Evolutionary conservation across 2,113 vertebrate genomes (phyloP).

Genomic region (Laterallus jamaicensis): DNA sequence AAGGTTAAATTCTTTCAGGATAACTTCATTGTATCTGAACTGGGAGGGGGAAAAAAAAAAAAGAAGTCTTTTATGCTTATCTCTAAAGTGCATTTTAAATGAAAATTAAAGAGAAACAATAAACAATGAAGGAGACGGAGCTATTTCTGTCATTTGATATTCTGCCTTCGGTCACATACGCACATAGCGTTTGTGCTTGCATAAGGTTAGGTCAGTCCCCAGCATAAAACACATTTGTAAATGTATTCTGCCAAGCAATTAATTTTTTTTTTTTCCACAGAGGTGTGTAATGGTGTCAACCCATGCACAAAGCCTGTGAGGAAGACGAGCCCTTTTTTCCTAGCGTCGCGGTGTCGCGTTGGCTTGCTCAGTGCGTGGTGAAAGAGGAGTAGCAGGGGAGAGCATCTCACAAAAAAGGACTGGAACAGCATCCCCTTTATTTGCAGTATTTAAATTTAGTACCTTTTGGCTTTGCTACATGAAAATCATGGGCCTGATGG

Average conservation of each 20-base stretch:
- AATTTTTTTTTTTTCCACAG: not conserved
- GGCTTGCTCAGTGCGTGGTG: not conserved
- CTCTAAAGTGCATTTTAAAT: not conserved
- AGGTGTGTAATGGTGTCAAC: not conserved
- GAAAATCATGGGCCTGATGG: not conserved
- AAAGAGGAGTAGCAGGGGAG: not conserved
- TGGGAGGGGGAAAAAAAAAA: too few species aligned
- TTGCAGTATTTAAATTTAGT: not conserved
- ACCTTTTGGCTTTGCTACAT: not conserved
- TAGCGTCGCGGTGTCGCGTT: fast-evolving
- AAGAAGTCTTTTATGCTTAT: not conserved
- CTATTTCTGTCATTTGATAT: not conserved
- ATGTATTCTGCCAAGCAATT: not conserved
- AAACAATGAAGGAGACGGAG: not conserved
- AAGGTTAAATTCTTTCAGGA: constrained; percentile 39
- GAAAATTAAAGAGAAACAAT: not conserved
- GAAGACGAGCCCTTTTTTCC: not conserved
- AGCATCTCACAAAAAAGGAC: not conserved
- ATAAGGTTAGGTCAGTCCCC: not conserved
- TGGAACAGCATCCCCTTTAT: not conserved
- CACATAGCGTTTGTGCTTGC: fast-evolving
- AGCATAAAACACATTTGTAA: not conserved
- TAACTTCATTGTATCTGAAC: not conserved
- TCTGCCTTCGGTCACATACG: not conserved
- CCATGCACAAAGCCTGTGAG: not conserved